These are phyloP conservation scores for Gymnobelideus leadbeateri DNA, from an alignment of 2,113 vertebrate genomes.

Conservation along the genomic window DNA sequence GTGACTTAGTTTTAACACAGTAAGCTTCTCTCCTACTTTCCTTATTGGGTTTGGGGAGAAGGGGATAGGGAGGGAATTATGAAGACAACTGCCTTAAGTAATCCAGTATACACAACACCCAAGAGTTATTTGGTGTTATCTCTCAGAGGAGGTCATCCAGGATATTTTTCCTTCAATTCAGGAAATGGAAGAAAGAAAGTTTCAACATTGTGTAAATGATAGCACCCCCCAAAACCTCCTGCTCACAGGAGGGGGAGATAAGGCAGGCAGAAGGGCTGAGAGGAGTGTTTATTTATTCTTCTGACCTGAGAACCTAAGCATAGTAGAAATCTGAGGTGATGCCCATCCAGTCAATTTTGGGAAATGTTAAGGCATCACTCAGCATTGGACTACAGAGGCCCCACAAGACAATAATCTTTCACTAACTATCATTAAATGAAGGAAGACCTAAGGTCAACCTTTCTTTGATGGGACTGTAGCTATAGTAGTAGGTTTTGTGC, in stretches of 20 bases:
- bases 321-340: constrained; percentile 78
- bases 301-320: constrained; percentile 75
- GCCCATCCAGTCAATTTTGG: constrained; percentile 83
- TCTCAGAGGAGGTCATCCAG: constrained; percentile 85
- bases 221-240: constrained; percentile 85
- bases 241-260: constrained; percentile 88
- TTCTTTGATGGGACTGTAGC: constrained; percentile 83
- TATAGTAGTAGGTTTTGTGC: constrained; percentile 75
- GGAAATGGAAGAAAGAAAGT: constrained; percentile 93
- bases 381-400: constrained; percentile 79
- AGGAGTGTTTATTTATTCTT: constrained; percentile 86
- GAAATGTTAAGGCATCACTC: constrained; percentile 89
- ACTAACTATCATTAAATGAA: constrained; percentile 84
- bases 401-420: constrained; percentile 84
- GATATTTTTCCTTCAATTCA: constrained; percentile 89
- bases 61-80: not conserved
- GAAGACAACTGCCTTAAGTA: constrained; percentile 41
- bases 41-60: not conserved
- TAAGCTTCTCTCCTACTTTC: constrained; percentile 35
- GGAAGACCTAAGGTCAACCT: constrained; percentile 82
- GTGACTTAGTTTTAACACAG: constrained; percentile 42
- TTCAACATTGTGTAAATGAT: constrained; percentile 92
- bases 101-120: constrained; percentile 37
- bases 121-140: constrained; percentile 84
- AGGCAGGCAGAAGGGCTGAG: constrained; percentile 80